Percentiles rank a stretch among this genome's conserved stretches.
Conservation (phyloP, 2,797 vertebrate genomes). For the Toxotes lorentzi region DNA sequence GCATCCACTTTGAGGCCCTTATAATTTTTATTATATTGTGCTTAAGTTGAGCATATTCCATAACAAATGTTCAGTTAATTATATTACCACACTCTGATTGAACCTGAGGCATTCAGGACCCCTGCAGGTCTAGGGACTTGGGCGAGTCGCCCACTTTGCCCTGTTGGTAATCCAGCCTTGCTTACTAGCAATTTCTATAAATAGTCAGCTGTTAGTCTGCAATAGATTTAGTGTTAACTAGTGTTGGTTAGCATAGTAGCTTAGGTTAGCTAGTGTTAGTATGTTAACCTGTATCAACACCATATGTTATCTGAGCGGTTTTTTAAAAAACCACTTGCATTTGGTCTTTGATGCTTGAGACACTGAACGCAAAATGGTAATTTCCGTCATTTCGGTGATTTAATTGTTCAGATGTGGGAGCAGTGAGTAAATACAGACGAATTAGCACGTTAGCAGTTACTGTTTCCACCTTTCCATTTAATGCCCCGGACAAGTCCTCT, state of each 20-base stretch:
- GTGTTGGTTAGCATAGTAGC: too few relatives aligned
- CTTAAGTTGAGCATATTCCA: background rate
- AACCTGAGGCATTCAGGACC: background rate
- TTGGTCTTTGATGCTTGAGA: background rate
- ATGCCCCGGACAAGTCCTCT: background rate
- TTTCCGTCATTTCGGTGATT: background rate
- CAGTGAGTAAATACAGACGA: background rate
- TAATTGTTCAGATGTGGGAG: background rate
- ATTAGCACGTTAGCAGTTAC: background rate
- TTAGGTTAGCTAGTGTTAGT: too few relatives aligned
- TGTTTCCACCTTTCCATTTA: background rate
- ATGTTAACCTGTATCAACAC: background rate
- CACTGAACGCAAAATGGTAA: background rate
- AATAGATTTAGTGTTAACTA: conserved; percentile 4
- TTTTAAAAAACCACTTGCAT: background rate
- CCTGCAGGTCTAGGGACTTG: background rate
- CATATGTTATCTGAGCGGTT: too few relatives aligned
- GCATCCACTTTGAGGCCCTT: background rate
- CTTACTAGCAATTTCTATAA: conserved; percentile 37
- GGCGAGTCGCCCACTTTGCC: background rate
- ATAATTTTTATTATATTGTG: background rate
- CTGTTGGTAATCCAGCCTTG: conserved; percentile 5
- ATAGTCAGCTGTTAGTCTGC: conserved; percentile 36
- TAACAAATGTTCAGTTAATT: background rate
- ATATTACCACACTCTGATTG: background rate